Percentiles rank a stretch among this genome's conserved stretches.
phyloP scores from a whole-genome alignment of 2,113 vertebrate species.

The Antechinus stuartii region DNA sequence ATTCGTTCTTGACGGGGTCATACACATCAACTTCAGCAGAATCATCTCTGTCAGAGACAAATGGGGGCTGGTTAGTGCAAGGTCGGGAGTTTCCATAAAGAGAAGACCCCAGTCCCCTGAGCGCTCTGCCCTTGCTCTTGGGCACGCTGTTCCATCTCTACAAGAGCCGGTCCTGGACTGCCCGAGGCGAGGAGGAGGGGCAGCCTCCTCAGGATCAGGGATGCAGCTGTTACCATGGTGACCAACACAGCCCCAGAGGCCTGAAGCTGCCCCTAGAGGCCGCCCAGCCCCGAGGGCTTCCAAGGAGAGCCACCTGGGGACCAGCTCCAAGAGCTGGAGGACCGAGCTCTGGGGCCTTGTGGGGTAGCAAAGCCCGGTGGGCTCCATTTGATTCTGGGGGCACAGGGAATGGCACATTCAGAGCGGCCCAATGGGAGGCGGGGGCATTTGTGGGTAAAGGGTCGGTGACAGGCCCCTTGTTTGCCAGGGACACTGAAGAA shows the following conservation, averaged over 20 bases:
- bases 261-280: too few relatives aligned
- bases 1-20: slow-evolving; percentile 93
- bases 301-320: too few relatives aligned
- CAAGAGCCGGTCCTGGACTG: not conserved
- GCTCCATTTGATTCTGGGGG: not conserved
- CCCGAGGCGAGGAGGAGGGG: not conserved
- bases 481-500: too few relatives aligned
- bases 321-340: too few relatives aligned
- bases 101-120: not conserved
- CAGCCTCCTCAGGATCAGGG: not conserved
- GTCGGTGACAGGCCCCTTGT: not conserved
- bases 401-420: too few relatives aligned
- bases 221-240: not conserved
- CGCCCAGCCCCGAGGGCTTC: too few relatives aligned
- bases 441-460: too few relatives aligned
- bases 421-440: too few relatives aligned
- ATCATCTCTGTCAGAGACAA: slow-evolving; percentile 88
- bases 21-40: slow-evolving; percentile 96
- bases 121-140: not conserved
- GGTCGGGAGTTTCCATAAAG: not conserved
- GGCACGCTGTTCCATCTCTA: not conserved
- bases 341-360: too few relatives aligned
- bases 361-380: too few relatives aligned
- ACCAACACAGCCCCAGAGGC: not conserved
- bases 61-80: not conserved